A percentile compares a stretch with the other conserved stretches of the same genome.
phyloP scores from a whole-genome alignment of 2,113 vertebrate genomes.

The Siniperca knerii region DNA sequence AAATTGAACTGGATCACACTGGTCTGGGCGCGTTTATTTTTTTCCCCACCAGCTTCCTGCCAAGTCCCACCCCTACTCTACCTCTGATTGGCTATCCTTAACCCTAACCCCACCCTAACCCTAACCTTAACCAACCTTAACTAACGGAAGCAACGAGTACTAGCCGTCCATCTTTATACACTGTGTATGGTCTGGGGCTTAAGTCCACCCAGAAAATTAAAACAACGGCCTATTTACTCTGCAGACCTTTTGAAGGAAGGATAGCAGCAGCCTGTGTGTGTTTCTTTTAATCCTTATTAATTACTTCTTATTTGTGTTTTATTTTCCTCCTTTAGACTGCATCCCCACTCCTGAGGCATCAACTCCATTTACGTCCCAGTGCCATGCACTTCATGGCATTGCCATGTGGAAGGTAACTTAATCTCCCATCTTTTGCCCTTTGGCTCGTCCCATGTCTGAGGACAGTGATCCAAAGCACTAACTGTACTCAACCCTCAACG shows the following conservation, averaged over 20 bases:
- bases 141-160: too few relatives aligned
- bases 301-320: slow-evolving; percentile 38
- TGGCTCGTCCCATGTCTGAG: slow-evolving; percentile 72
- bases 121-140: too few relatives aligned
- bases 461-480: slow-evolving; percentile 68
- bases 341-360: slow-evolving; percentile 16
- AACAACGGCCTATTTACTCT: too few relatives aligned
- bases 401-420: slow-evolving; percentile 59
- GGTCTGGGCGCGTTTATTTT: neutral
- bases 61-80: too few relatives aligned
- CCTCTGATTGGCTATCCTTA: too few relatives aligned
- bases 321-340: slow-evolving; percentile 41
- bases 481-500: slow-evolving; percentile 75
- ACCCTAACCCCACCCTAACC: too few relatives aligned
- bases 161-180: too few relatives aligned
- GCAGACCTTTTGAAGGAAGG: too few relatives aligned
- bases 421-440: neutral
- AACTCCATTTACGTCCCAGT: neutral
- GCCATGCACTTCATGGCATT: neutral
- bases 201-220: too few relatives aligned
- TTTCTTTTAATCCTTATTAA: slow-evolving; percentile 15
- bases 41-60: too few relatives aligned
- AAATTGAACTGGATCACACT: slow-evolving; percentile 39
- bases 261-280: too few relatives aligned
- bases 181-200: too few relatives aligned